Evolutionary conservation across 1,140 invertebrate species (phyloP).

Genomic region (Leptinotarsa defecta): DNA sequence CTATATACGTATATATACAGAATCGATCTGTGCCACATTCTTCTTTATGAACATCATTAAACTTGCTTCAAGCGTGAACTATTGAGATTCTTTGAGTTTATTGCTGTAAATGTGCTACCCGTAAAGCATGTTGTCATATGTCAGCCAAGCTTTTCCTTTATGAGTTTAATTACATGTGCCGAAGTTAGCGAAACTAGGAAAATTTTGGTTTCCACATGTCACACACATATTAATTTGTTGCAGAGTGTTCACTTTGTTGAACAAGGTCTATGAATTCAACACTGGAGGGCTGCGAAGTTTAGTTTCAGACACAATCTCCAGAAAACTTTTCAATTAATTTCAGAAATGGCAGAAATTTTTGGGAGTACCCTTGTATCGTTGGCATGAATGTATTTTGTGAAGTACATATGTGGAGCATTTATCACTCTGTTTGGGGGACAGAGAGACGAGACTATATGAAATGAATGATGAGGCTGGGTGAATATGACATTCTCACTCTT

Average conservation of each 20-base stretch:
- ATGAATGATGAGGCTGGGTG: no score
- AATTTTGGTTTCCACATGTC: constrained; percentile 18
- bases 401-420: no score
- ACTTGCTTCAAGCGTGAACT: neutral
- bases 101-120: neutral
- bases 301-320: neutral
- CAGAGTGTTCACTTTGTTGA: constrained; percentile 13
- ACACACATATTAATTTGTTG: constrained; percentile 21
- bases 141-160: constrained; percentile 19
- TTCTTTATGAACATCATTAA: neutral
- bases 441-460: no score
- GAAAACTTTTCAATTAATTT: constrained; percentile 19
- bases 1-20: no score
- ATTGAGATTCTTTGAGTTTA: neutral
- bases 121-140: constrained; percentile 12
- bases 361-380: neutral
- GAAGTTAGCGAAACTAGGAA: constrained; percentile 22
- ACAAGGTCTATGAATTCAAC: neutral
- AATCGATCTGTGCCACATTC: neutral
- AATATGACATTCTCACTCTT: no score
- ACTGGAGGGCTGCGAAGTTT: neutral
- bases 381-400: no score
- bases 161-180: constrained; percentile 20
- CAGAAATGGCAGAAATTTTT: constrained; percentile 7
- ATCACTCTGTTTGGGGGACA: no score